These are phyloP conservation scores for Dolichopus griseipennis DNA, from an alignment of 2,888 invertebrate species.

Conservation along the genomic window DNA sequence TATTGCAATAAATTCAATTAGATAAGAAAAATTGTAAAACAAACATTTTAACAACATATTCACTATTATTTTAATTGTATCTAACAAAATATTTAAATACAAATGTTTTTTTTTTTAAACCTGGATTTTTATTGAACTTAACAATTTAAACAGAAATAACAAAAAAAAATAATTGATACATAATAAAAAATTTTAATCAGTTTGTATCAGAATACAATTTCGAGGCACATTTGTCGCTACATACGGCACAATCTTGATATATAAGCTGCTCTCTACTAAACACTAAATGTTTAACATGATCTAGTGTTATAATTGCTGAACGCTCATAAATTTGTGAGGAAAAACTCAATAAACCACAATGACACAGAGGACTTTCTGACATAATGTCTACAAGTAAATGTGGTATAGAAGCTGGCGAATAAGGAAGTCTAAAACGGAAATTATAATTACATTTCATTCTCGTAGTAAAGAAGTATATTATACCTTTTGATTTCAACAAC, in stretches of 20 bases:
- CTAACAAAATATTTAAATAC: too few relatives aligned
- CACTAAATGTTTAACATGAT: conserved; percentile 35
- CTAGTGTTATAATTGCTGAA: conserved; percentile 32
- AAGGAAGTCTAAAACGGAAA: conserved; percentile 27
- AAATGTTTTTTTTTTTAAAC: too few relatives aligned
- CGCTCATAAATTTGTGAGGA: conserved; percentile 31
- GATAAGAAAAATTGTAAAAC: too few relatives aligned
- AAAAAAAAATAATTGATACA: neutral
- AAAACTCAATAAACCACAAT: conserved; percentile 36
- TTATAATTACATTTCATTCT: neutral
- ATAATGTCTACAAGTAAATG: conserved; percentile 35
- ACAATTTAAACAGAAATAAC: too few relatives aligned
- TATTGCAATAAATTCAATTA: too few relatives aligned
- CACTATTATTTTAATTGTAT: too few relatives aligned
- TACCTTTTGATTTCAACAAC: conserved; percentile 24
- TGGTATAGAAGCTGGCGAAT: conserved; percentile 30
- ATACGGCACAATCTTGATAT: conserved; percentile 37
- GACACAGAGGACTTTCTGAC: conserved; percentile 35
- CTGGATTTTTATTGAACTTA: too few relatives aligned
- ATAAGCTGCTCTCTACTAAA: conserved; percentile 39
- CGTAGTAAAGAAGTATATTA: neutral
- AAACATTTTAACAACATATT: too few relatives aligned
- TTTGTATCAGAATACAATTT: conserved; percentile 8
- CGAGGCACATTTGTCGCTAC: conserved; percentile 30
- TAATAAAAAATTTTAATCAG: neutral